These are phyloP conservation scores for Hypselothyrea guttata DNA, from an alignment of 2,888 invertebrate species.

Conservation along the genomic window DNA sequence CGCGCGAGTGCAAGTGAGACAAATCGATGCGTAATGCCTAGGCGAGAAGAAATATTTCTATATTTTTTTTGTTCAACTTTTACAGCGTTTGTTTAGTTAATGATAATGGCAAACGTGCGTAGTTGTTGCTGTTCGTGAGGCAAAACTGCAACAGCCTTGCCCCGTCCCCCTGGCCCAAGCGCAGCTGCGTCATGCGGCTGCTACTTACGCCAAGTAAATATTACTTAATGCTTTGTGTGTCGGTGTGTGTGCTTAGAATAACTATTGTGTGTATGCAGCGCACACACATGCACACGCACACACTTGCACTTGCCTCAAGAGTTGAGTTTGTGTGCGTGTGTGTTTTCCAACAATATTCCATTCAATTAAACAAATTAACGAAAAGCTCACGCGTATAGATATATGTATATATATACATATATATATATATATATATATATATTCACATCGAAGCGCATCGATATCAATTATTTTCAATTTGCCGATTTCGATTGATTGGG, in stretches of 20 bases:
- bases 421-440: too few relatives aligned
- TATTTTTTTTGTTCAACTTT: conserved; percentile 38
- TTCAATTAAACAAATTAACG: conserved; percentile 65
- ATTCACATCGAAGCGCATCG: conserved; percentile 44
- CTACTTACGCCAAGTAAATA: conserved; percentile 58
- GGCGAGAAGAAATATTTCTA: conserved; percentile 47
- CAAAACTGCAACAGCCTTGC: conserved; percentile 45
- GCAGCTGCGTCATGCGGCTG: conserved; percentile 22
- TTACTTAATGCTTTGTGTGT: conserved; percentile 70
- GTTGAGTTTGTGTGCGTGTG: conserved; percentile 31
- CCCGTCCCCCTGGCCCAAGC: conserved; percentile 1
- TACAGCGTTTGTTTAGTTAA: conserved; percentile 54
- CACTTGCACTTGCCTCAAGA: conserved; percentile 14
- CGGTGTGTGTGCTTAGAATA: conserved; percentile 67
- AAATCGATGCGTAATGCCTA: conserved; percentile 41
- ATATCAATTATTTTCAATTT: conserved; percentile 72
- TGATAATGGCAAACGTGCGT: conserved; percentile 46
- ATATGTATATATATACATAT: too few relatives aligned
- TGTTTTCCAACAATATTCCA: conserved; percentile 51
- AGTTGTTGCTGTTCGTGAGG: conserved; percentile 41
- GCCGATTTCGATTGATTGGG: conserved; percentile 51
- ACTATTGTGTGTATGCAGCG: conserved; percentile 48
- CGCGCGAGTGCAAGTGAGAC: conserved; percentile 53
- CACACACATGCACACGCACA: conserved; percentile 16
- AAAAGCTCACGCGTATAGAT: conserved; percentile 44